phyloP scores from a whole-genome alignment of 2,113 vertebrate genomes.

The Platichthys stellatus region DNA sequence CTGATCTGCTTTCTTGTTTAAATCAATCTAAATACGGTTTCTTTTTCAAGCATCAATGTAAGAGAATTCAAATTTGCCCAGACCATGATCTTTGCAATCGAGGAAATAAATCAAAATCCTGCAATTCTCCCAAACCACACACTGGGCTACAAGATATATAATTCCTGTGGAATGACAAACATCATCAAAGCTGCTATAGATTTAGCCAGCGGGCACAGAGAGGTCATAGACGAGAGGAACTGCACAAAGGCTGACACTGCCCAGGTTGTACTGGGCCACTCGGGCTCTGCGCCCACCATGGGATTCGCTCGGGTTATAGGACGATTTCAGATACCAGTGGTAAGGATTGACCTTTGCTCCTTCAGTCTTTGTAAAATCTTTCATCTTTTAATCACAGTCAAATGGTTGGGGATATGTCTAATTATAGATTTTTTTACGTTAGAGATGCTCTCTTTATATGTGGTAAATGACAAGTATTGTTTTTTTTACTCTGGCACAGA shows the following conservation, averaged over 20 bases:
- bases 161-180: conserved; percentile 68
- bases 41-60: conserved; percentile 59
- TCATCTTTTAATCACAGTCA: neutral
- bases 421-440: neutral
- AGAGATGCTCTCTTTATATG: neutral
- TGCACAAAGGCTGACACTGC: conserved; percentile 54
- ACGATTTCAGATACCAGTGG: conserved; percentile 81
- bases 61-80: conserved; percentile 74
- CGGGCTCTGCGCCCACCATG: conserved; percentile 66
- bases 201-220: conserved; percentile 55
- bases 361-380: neutral
- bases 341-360: conserved; percentile 57
- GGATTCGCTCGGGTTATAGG: conserved; percentile 67
- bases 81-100: conserved; percentile 72
- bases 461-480: neutral
- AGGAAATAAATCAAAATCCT: conserved; percentile 70
- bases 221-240: conserved; percentile 41
- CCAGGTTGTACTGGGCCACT: conserved; percentile 67
- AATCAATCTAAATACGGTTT: neutral
- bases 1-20: neutral
- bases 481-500: conserved; percentile 50
- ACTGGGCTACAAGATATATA: conserved; percentile 72
- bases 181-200: conserved; percentile 63
- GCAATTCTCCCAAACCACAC: conserved; percentile 61
- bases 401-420: neutral